These are phyloP conservation scores for Ophion costatus DNA, from an alignment of 2,888 invertebrate genomes.

Conservation along the genomic window DNA sequence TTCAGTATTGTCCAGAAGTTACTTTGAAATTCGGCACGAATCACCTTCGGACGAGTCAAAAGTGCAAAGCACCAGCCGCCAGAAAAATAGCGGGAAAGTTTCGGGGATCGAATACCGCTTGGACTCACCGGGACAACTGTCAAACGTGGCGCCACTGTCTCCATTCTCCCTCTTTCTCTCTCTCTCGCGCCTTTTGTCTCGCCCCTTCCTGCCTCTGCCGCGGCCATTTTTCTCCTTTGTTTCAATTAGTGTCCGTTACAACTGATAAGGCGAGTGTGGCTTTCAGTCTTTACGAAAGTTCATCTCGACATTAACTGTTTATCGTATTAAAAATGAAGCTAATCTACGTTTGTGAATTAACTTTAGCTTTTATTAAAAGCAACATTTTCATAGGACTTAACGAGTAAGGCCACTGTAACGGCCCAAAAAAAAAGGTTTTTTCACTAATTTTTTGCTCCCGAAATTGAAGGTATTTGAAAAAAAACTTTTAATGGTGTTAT, in stretches of 20 bases:
- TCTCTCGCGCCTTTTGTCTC: not conserved
- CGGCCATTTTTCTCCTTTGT: not conserved
- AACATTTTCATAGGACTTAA: not conserved
- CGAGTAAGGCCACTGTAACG: no score
- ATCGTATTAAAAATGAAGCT: not conserved
- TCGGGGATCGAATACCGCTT: not conserved
- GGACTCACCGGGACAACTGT: slow-evolving; percentile 16
- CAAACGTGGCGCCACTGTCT: slow-evolving; percentile 35
- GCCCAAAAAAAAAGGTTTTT: no score
- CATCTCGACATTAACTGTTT: not conserved
- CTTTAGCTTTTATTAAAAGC: no score
- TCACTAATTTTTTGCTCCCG: no score
- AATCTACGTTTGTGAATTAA: no score
- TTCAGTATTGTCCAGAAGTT: not conserved
- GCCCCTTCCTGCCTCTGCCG: not conserved
- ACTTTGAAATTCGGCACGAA: not conserved
- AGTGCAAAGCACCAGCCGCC: slow-evolving; percentile 2
- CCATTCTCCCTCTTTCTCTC: not conserved
- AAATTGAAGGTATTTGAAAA: no score
- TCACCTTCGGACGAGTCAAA: not conserved
- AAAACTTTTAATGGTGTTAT: no score
- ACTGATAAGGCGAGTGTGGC: not conserved
- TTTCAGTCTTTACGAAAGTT: not conserved
- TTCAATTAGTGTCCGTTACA: not conserved
- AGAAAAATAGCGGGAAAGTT: slow-evolving; percentile 47